A percentile compares a stretch with the other conserved stretches of the same genome.
phyloP scores from a whole-genome alignment of 1,140 invertebrate species.

The Babylonia areolata region DNA sequence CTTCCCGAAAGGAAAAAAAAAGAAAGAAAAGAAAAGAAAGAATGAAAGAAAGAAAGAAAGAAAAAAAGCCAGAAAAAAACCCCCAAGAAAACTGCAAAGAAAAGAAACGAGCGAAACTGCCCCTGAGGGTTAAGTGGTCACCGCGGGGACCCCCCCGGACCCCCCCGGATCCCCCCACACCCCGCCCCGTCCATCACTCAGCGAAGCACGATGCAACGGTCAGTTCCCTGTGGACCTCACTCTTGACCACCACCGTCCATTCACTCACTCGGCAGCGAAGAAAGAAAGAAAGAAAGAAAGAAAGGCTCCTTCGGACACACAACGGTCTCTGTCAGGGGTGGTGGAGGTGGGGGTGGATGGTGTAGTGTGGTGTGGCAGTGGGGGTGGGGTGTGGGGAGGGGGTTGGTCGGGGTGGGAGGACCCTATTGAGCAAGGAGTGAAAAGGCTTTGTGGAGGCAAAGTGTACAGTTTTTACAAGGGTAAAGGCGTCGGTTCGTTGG shows the following conservation, averaged over 20 bases:
- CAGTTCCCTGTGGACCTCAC: background rate
- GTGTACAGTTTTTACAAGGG: conserved; percentile 16
- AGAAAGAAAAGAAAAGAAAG: too few relatives aligned
- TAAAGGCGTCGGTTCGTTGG: too few relatives aligned
- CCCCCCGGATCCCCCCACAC: too few relatives aligned
- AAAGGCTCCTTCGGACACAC: too few relatives aligned
- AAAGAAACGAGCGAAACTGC: background rate
- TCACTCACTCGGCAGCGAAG: background rate
- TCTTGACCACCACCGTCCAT: background rate
- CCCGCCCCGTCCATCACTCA: conserved; percentile 30
- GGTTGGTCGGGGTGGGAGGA: too few relatives aligned
- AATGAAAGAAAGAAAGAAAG: too few relatives aligned
- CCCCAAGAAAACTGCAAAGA: too few relatives aligned
- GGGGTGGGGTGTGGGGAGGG: too few relatives aligned
- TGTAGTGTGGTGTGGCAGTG: too few relatives aligned
- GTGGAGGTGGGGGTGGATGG: background rate
- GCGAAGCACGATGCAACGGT: conserved; percentile 26
- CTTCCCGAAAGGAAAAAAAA: too few relatives aligned
- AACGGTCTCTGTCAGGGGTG: background rate
- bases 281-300: background rate
- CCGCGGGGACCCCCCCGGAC: conserved; percentile 3
- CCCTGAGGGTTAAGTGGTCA: conserved; percentile 26
- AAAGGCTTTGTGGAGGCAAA: background rate
- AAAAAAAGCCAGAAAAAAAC: too few relatives aligned
- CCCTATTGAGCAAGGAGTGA: background rate